phyloP scores from a whole-genome alignment of 2,113 vertebrate species.

The Alectura lathami region DNA sequence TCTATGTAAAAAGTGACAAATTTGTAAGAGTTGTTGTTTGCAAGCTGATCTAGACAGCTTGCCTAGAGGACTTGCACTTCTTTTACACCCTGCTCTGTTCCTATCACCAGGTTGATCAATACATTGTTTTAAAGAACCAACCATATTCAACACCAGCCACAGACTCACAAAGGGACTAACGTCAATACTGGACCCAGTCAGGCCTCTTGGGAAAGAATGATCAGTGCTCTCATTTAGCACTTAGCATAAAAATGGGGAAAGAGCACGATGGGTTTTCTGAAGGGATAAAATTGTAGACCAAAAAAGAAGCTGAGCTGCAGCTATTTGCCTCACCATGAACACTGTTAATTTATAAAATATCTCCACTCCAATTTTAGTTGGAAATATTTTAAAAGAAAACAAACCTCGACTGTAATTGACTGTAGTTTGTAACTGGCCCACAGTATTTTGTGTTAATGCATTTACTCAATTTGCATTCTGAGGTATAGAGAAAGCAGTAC shows the following conservation, averaged over 20 bases:
- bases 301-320: background rate
- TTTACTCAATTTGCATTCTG: background rate
- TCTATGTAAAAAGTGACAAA: background rate
- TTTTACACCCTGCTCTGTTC: background rate
- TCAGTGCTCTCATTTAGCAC: background rate
- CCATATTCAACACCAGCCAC: background rate
- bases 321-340: background rate
- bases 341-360: background rate
- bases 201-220: background rate
- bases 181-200: background rate
- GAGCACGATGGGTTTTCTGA: background rate
- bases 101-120: background rate
- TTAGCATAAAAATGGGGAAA: constrained; percentile 19
- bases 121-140: background rate
- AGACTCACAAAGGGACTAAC: background rate
- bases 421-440: background rate
- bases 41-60: background rate
- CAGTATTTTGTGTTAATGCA: background rate
- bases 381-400: background rate
- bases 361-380: background rate
- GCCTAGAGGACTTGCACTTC: background rate
- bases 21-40: background rate
- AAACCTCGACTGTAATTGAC: background rate
- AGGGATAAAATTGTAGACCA: background rate
- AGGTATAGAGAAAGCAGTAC: background rate